Evolutionary conservation across 92 coral and sea anemone genomes (phyloP), one percentile per base, ranked within the genome.

Genomic region (Diadumene lineata): DNA sequence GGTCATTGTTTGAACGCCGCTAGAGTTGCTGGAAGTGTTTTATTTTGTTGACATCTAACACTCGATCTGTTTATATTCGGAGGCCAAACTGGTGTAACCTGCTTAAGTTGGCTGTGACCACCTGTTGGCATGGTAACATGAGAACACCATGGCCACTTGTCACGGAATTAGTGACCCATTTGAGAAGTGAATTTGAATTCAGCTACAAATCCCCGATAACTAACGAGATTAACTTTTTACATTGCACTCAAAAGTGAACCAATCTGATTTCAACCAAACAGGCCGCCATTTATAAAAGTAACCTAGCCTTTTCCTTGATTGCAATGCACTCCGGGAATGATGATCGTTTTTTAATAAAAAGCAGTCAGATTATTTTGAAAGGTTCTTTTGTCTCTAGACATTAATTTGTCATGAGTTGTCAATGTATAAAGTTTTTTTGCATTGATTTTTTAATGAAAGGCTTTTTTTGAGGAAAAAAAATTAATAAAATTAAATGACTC

Each of bases 121-220:
- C 65, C 65, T 60, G 65, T 60, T 60, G 65, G 22, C 31, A 60
- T 7, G 65, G 65, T 23, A 23, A 60, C 65, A 23, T 1, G 22
- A 60, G 65, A 60, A 60, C 7, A 60, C 3, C 26, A 27, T 32
- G 65, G 65, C 65, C 65, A 60, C 65, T 26, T 2, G 60, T 53
- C 60, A 53, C 60, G 18, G n/a, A 16, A 53, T 60, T 60, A 23
- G 23, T 32, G 29, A 60, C 19, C 58, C 58, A 53, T 53, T 53
- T 9, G 4, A 15, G 58, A 53, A 23, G 18, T 3, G 58, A 6
- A 2, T 53, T 53, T 15, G 19, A 53, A 53, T 4, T 38, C 6
- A 38, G 48, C 48, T 38, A 38, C 48, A 38, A 38, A 38, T 4
- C 7, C 48, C 13, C 13, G 48, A 6, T 38, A 4, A 4, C 7